These are phyloP conservation scores for Poliocrania exsul DNA, from an alignment of 2,797 vertebrate genomes.

Conservation along the genomic window DNA sequence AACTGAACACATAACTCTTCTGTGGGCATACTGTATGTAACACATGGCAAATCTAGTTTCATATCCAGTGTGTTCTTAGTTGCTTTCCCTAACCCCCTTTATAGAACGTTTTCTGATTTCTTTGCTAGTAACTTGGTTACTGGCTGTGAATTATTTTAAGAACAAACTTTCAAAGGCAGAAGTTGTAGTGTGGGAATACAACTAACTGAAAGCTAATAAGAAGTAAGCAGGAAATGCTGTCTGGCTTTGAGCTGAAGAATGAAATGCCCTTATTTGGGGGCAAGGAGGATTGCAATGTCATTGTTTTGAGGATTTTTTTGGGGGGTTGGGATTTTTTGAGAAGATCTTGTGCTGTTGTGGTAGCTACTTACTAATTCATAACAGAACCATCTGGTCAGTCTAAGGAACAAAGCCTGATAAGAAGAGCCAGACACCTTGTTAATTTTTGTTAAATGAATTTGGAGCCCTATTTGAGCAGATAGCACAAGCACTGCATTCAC, in stretches of 20 bases:
- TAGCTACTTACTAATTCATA: neutral
- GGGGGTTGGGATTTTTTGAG: neutral
- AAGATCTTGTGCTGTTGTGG: neutral
- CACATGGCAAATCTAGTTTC: neutral
- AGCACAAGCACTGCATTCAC: neutral
- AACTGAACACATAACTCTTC: rapidly evolving
- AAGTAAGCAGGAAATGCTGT: neutral
- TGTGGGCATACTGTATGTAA: neutral
- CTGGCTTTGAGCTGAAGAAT: neutral
- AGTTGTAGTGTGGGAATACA: neutral
- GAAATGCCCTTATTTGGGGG: neutral
- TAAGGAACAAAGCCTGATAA: neutral
- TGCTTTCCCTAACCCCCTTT: rapidly evolving
- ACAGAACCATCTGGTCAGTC: neutral
- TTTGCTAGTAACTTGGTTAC: neutral
- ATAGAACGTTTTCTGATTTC: neutral
- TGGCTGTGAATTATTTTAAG: neutral
- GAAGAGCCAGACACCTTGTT: neutral
- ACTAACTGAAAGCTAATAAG: neutral
- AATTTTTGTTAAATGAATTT: neutral
- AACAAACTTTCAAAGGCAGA: neutral
- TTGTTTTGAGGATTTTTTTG: neutral
- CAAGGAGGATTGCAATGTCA: neutral
- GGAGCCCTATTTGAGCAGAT: neutral
- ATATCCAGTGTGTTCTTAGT: neutral